Base-by-base conservation (phyloP, 2,113 vertebrate species). In the Bostrychus sinensis region DNA sequence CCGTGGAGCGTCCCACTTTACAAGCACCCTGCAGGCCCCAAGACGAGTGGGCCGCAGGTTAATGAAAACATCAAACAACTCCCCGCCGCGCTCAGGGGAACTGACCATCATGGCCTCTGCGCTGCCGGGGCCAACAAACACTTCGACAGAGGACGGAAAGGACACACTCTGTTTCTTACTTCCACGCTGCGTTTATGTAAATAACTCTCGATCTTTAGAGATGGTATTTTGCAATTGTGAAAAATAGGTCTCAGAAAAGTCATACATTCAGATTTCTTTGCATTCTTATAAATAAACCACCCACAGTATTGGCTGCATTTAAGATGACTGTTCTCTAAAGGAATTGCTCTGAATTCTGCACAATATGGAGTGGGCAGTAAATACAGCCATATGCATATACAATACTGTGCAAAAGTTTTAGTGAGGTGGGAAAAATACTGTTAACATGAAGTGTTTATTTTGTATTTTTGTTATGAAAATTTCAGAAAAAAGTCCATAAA, bases 41-140 rank as follows among this genome's bases (percentile, higher is more conserved):
- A 76, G 74, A 82, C 76, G 65, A 62, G 70, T 63, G 58, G 57
- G 64, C 62, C 32, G 42, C 63, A 79, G 84, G 88, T 83, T 89
- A 86, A 91, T 90, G 80, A 86, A 91, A 89, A 89, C 89, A 90
- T 86, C 86, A 85, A 82, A 81, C 68, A 62, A 37, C 77, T 73
- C 71, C 77, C 72, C 1, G 25, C 48, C 36, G 77, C 78, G 46
- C 30, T n/a, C 7, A 37, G 75, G 75, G 75, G 66, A 85, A 86
- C 66, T 69, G 70, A 70, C 19, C 23, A 81, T 76, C 71, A 48
- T 13, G 7, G 16, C 17, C 56, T 57, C 77, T 42, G 4, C 17
- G 53, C 58, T 22, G 74, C 14, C 53, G 5, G 38, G 17, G 38
- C 45, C 22, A 16, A 75, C 64, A 66, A 73, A 64, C 68, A 80